These are phyloP conservation scores for Sialia sialis DNA, from an alignment of 2,113 vertebrate genomes.

Conservation along the genomic window DNA sequence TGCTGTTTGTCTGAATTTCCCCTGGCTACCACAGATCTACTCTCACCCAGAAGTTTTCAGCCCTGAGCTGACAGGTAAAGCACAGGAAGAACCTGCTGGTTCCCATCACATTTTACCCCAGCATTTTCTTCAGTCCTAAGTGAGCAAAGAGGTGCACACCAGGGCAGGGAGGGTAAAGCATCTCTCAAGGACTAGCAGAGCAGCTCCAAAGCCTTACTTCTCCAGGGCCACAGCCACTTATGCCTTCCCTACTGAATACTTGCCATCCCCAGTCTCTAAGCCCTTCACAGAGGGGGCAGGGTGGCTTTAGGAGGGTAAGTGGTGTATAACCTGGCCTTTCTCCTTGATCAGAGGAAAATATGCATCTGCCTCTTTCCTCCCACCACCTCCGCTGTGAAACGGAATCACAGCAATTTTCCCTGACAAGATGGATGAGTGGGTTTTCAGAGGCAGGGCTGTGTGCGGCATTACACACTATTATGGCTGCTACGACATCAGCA, in stretches of 20 bases:
- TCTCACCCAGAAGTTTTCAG: not conserved
- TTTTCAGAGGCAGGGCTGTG: not conserved
- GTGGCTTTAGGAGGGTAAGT: not conserved
- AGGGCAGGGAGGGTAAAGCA: not conserved
- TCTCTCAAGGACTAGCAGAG: not conserved
- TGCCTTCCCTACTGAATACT: not conserved
- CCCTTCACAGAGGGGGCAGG: not conserved
- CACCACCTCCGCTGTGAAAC: not conserved
- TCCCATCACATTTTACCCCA: not conserved
- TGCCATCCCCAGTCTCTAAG: not conserved
- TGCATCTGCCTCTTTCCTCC: not conserved
- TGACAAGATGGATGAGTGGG: conserved; percentile 10
- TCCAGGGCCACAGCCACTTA: not conserved
- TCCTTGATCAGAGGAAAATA: not conserved
- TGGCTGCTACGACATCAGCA: conserved; percentile 32
- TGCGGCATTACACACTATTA: not conserved
- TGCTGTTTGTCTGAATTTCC: not conserved
- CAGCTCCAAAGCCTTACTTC: not conserved
- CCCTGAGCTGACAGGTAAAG: not conserved
- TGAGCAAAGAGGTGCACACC: rapidly evolving
- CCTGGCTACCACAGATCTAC: not conserved
- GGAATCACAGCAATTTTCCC: conserved; percentile 17
- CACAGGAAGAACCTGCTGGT: not conserved
- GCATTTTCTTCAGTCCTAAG: not conserved
- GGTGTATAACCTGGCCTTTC: not conserved